Percentiles rank a stretch among this genome's conserved stretches.
These are phyloP conservation scores for Drosophila phalerata DNA, from an alignment of 2,888 invertebrate genomes.

Conservation along the genomic window DNA sequence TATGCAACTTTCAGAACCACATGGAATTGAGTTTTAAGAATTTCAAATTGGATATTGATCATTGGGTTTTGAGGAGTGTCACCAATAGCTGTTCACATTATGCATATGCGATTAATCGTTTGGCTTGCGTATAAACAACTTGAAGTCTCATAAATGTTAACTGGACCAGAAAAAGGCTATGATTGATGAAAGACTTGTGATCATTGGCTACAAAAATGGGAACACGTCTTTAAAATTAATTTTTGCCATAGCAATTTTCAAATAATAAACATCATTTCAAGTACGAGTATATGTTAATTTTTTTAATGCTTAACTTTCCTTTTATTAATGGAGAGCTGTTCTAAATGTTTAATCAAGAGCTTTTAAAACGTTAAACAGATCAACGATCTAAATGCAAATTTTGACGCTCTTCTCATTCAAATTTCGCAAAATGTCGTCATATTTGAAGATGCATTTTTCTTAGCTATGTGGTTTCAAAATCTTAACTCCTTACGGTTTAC, in stretches of 20 bases:
- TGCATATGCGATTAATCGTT: slow-evolving; percentile 25
- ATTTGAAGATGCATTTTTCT: no score
- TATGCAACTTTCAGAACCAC: slow-evolving; percentile 36
- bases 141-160: slow-evolving; percentile 37
- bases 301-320: neutral
- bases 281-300: no score
- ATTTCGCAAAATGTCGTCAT: no score
- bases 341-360: neutral
- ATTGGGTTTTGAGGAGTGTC: slow-evolving; percentile 46
- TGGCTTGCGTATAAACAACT: slow-evolving; percentile 20
- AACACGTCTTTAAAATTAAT: neutral
- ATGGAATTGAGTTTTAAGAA: slow-evolving; percentile 6
- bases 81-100: slow-evolving; percentile 27
- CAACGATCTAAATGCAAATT: no score
- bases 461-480: neutral
- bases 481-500: neutral
- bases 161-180: slow-evolving; percentile 51
- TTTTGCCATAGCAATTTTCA: neutral
- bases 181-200: slow-evolving; percentile 38
- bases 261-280: no score
- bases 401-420: no score
- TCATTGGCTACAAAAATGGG: slow-evolving; percentile 20
- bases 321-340: neutral
- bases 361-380: no score
- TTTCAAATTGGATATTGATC: slow-evolving; percentile 22